phyloP scores from a whole-genome alignment of 2,888 invertebrate species.

The Agriopis aurantiaria region DNA sequence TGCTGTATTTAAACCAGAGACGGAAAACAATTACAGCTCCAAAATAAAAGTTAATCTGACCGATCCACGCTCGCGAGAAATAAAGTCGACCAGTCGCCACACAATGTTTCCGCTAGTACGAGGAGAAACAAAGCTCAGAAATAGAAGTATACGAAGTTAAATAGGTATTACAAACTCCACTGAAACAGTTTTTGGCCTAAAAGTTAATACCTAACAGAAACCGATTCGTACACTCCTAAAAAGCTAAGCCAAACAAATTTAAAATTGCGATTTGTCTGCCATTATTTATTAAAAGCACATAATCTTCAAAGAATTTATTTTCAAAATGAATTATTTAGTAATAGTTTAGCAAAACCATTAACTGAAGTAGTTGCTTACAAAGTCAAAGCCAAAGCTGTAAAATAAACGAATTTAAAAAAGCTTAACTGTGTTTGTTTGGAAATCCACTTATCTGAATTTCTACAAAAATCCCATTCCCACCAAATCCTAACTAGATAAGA shows the following conservation, averaged over 20 bases:
- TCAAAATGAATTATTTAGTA: neutral
- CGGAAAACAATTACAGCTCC: slow-evolving; percentile 10
- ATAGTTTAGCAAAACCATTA: neutral
- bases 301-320: neutral
- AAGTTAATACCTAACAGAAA: neutral
- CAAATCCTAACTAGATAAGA: slow-evolving; percentile 31
- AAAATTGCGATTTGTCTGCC: no score
- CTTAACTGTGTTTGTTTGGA: neutral
- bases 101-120: slow-evolving; percentile 6
- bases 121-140: neutral
- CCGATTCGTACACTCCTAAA: no score
- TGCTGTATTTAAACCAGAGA: slow-evolving; percentile 7
- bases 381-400: neutral
- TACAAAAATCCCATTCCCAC: slow-evolving; percentile 16
- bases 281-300: neutral
- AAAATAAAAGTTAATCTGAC: slow-evolving; percentile 22
- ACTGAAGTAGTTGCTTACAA: neutral
- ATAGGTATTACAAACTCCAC: neutral
- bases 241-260: no score
- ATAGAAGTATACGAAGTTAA: neutral
- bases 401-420: slow-evolving; percentile 9
- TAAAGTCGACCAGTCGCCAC: slow-evolving; percentile 15
- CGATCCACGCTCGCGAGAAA: slow-evolving; percentile 15
- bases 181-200: neutral
- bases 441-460: slow-evolving; percentile 21